These are phyloP conservation scores for Bombus confusus DNA, from an alignment of 1,140 invertebrate species.

Conservation along the genomic window DNA sequence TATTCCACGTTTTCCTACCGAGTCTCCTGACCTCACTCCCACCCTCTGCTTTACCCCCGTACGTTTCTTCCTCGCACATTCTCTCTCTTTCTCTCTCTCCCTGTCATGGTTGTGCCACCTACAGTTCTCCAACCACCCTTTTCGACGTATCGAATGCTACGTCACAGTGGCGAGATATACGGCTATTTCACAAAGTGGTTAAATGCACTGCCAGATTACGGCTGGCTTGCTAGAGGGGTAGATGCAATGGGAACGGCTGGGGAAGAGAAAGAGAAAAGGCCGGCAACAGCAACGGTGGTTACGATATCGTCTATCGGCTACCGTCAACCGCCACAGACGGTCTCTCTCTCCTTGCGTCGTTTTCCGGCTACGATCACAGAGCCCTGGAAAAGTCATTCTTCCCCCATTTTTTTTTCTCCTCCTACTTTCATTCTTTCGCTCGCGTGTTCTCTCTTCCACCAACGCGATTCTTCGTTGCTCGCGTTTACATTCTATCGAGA, in stretches of 20 bases:
- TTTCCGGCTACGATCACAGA: constrained; percentile 34
- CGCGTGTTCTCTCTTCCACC: neutral
- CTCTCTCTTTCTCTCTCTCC: constrained; percentile 19
- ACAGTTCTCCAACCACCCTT: constrained; percentile 64
- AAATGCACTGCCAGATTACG: constrained; percentile 81
- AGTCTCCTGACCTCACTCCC: constrained; percentile 53
- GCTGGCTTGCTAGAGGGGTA: neutral
- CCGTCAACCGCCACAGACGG: constrained; percentile 22
- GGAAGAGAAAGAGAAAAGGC: constrained; percentile 18
- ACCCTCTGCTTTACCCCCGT: constrained; percentile 22
- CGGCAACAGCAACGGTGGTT: constrained; percentile 25
- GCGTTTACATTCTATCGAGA: constrained; percentile 36
- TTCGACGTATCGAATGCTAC: constrained; percentile 80
- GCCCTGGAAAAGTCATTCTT: constrained; percentile 14
- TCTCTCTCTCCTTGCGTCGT: constrained; percentile 32
- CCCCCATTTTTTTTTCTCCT: neutral
- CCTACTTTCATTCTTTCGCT: constrained; percentile 20
- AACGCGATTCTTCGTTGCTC: neutral
- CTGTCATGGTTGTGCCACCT: constrained; percentile 47
- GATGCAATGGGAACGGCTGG: neutral
- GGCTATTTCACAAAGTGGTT: constrained; percentile 81
- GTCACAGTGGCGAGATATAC: constrained; percentile 78
- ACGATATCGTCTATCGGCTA: constrained; percentile 51
- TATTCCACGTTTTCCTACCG: constrained; percentile 49
- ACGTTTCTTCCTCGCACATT: constrained; percentile 23